Base-by-base conservation (phyloP, 2,797 vertebrate species). In the Toxotes lorentzi region DNA sequence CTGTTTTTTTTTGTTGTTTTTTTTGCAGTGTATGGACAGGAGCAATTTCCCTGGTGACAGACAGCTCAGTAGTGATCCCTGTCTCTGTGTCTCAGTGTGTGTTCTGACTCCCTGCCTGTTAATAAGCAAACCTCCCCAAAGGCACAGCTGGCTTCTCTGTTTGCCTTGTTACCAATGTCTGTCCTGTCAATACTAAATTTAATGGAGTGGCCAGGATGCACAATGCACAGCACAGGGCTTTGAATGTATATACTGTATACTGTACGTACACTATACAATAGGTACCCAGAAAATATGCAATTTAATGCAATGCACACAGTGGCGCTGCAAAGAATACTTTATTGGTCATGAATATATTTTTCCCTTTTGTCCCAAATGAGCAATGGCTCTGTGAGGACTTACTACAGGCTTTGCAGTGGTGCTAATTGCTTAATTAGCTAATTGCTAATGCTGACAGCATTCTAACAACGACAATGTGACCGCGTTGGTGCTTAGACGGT, bases 121-220 rank as follows among this genome's bases (percentile, higher is more conserved):
- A 92, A 92, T 89, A 89, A 94, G 89, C 76, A 91, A 87, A 84
- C 81, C 81, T 83, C 68, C 82, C 84, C 70, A 89, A 85, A 88
- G 86, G 79, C 91, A 85, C 88, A 88, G 89, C 86, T 85, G 89
- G 85, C 82, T 85, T 63, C 83, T 80, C 84, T 82, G 78, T 85
- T 86, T 85, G 84, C 84, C 84, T 90, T 81, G 89, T 89, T 89
- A 88, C 82, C 79, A 70, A 80, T 75, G 77, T 74, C 76, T 85
- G 75, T 79, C 66, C 84, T 73, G 79, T 86, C 82, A 82, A 85
- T 90, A 81, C 68, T 27, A 65, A 78, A 89, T 89, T 80, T 84
- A 88, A 88, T 86, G 56, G 81, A 78, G 79, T 5, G 17, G 50
- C 72, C 73, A 56, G 58, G 48, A 82, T 81, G 64, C 65, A 81